These are phyloP conservation scores for Protomyctophum bolini DNA, from an alignment of 2,113 vertebrate species.

Conservation along the genomic window DNA sequence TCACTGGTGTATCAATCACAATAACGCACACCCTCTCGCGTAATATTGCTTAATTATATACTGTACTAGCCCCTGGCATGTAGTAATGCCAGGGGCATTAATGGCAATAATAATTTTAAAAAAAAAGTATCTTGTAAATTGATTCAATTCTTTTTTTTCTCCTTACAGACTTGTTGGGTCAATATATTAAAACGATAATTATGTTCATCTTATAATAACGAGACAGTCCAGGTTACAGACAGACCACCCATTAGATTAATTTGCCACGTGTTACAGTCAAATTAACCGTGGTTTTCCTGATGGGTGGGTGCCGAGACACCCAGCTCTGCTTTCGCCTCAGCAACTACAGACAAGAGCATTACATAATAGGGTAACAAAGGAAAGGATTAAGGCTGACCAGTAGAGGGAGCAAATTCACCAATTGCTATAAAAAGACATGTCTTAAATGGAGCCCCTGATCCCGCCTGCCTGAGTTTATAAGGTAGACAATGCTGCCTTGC, in stretches of 20 bases:
- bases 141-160: no score
- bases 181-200: no score
- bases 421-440: conserved; percentile 48
- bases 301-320: neutral
- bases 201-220: no score
- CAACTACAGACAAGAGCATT: neutral
- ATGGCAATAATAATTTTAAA: no score
- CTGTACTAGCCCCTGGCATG: no score
- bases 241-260: neutral
- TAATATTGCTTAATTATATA: no score
- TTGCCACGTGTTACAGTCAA: neutral
- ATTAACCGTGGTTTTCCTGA: neutral
- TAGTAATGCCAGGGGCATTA: no score
- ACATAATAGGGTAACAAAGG: conserved; percentile 29
- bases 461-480: neutral
- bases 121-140: no score
- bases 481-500: neutral
- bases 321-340: neutral
- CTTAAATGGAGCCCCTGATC: conserved; percentile 44
- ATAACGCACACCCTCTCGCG: no score
- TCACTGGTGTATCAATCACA: no score
- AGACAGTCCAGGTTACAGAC: no score
- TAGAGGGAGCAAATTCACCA: conserved; percentile 47
- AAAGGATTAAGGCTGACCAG: conserved; percentile 14
- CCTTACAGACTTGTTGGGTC: no score